phyloP scores from a whole-genome alignment of 2,113 vertebrate genomes.

The Platysteira castanea region DNA sequence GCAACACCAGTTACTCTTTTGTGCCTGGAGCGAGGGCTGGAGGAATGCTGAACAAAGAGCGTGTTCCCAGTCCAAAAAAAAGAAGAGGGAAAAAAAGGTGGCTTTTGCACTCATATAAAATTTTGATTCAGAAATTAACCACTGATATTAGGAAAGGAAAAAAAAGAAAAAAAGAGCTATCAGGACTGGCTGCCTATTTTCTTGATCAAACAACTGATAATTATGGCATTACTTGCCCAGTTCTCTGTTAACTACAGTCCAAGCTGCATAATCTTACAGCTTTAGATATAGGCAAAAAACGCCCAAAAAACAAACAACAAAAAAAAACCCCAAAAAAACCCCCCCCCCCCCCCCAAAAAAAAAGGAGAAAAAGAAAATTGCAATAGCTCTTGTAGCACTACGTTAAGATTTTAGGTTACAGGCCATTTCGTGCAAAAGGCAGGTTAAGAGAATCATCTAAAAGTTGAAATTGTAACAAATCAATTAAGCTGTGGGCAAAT shows the following conservation, averaged over 20 bases:
- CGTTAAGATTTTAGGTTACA: accelerated
- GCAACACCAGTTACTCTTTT: neutral
- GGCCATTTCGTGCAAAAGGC: neutral
- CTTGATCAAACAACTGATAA: neutral
- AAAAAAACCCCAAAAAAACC: too few relatives aligned
- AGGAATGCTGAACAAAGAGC: neutral
- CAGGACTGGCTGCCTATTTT: neutral
- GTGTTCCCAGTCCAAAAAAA: neutral
- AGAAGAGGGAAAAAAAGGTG: accelerated
- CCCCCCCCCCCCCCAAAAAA: too few relatives aligned
- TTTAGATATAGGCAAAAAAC: neutral
- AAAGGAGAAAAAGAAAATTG: neutral
- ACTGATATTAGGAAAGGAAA: neutral
- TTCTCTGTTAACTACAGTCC: neutral
- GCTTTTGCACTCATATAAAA: neutral
- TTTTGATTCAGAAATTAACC: neutral
- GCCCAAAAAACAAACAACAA: too few relatives aligned
- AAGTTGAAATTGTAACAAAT: neutral
- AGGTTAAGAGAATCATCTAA: neutral
- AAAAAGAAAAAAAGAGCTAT: neutral
- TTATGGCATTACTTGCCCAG: neutral
- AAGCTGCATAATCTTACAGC: neutral
- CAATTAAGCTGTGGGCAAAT: neutral
- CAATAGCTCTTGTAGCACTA: neutral
- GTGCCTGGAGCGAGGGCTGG: neutral